Evolutionary conservation across 2,797 vertebrate genomes (phyloP).

Genomic region (Labeo calbasu): DNA sequence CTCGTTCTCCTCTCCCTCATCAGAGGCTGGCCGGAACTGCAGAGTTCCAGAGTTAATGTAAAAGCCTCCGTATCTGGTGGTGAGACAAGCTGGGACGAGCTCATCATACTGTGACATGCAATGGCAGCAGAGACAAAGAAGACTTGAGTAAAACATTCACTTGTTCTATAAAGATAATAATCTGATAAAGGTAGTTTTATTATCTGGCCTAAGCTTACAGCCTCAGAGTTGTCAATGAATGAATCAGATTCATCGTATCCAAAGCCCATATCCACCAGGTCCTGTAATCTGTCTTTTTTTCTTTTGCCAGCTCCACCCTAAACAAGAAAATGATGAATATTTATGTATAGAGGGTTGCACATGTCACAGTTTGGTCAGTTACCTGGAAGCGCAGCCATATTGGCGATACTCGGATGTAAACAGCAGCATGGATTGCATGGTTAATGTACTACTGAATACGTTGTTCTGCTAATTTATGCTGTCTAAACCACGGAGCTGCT

Average conservation of each 20-base stretch:
- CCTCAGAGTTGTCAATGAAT: slow-evolving; percentile 98
- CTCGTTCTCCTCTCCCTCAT: slow-evolving; percentile 79
- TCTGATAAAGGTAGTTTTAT: not conserved
- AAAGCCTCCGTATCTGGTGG: slow-evolving; percentile 92
- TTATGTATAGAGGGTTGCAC: not conserved
- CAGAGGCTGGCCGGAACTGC: slow-evolving; percentile 88
- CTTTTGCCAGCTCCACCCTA: slow-evolving; percentile 83
- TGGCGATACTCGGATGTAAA: too few relatives aligned
- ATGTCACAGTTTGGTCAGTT: too few relatives aligned
- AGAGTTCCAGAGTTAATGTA: slow-evolving; percentile 93
- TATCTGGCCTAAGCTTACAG: slow-evolving; percentile 79
- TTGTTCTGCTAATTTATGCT: too few relatives aligned
- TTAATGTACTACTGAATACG: too few relatives aligned
- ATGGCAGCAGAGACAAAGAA: not conserved
- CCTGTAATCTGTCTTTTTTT: slow-evolving; percentile 88
- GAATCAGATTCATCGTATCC: slow-evolving; percentile 97
- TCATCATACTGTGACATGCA: slow-evolving; percentile 84
- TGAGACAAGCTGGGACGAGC: slow-evolving; percentile 91
- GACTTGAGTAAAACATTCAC: not conserved
- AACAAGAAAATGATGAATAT: not conserved
- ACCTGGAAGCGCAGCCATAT: too few relatives aligned
- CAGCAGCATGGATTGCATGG: too few relatives aligned
- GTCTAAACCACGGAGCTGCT: too few relatives aligned
- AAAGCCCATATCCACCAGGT: slow-evolving; percentile 93
- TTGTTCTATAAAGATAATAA: not conserved